Percentiles rank a stretch among this genome's conserved stretches.
Evolutionary conservation across 1,140 invertebrate species (phyloP).

Genomic region (Aphis craccivora): DNA sequence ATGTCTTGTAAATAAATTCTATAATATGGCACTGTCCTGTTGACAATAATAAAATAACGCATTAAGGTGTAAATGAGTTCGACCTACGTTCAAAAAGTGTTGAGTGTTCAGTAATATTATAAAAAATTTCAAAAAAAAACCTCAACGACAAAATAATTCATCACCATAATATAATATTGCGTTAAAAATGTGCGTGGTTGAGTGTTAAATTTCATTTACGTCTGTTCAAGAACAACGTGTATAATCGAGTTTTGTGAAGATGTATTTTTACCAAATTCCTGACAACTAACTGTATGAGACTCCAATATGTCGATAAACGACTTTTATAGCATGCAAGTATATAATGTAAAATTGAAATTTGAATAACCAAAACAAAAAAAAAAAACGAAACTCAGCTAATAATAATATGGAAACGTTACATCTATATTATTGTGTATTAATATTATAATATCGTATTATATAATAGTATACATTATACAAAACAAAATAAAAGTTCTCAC

Average conservation of each 20-base stretch:
- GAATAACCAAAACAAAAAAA: background rate
- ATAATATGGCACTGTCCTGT: background rate
- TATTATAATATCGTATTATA: background rate
- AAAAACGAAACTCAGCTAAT: background rate
- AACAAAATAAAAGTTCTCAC: background rate
- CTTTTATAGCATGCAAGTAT: too few relatives aligned
- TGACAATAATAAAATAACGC: background rate
- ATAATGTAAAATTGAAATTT: background rate
- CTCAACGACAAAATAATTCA: background rate
- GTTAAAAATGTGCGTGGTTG: background rate
- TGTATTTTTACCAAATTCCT: background rate
- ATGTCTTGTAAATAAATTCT: background rate
- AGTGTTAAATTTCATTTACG: background rate
- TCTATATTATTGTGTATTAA: too few relatives aligned
- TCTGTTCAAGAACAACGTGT: background rate
- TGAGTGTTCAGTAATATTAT: background rate
- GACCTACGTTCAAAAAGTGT: background rate
- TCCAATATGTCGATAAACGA: too few relatives aligned
- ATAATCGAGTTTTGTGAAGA: background rate
- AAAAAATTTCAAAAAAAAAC: background rate
- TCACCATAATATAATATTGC: background rate
- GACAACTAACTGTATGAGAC: background rate
- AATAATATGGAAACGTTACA: background rate
- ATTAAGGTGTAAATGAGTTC: background rate
- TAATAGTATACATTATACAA: background rate